These are phyloP conservation scores for Cyphomyrus discorhynchus DNA, from an alignment of 2,113 vertebrate species.

Conservation along the genomic window DNA sequence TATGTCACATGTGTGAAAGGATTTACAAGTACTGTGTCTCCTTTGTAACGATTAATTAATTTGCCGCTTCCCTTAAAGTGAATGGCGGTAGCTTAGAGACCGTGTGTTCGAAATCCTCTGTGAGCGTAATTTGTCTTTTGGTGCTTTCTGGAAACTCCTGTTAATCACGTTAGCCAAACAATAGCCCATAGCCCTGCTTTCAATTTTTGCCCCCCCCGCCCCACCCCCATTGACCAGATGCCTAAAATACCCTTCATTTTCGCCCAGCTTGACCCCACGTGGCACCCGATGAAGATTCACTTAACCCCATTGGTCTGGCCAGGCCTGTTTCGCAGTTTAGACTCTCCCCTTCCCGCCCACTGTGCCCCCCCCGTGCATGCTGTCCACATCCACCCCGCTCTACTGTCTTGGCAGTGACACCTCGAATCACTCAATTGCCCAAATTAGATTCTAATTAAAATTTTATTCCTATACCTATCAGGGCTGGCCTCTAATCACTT, in stretches of 20 bases:
- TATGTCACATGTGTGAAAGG: background rate
- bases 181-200: background rate
- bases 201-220: background rate
- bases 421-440: conserved; percentile 11
- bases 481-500: background rate
- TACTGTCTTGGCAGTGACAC: background rate
- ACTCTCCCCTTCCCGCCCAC: background rate
- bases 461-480: conserved; percentile 8
- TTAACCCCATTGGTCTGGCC: background rate
- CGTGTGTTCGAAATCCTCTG: background rate
- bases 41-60: conserved; percentile 11
- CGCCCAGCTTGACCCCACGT: background rate
- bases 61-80: background rate
- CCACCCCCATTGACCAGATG: background rate
- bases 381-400: background rate
- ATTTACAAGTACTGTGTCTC: conserved; percentile 5
- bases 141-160: background rate
- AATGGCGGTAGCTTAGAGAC: background rate
- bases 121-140: background rate
- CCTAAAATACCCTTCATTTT: background rate
- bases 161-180: conserved; percentile 1
- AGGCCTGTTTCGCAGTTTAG: background rate
- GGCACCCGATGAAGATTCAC: background rate
- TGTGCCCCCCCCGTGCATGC: background rate
- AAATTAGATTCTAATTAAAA: conserved; percentile 25